Percentiles rank a stretch among this genome's conserved stretches.
Conservation (phyloP, 2,888 invertebrate genomes). For the Andrena bicolor region DNA sequence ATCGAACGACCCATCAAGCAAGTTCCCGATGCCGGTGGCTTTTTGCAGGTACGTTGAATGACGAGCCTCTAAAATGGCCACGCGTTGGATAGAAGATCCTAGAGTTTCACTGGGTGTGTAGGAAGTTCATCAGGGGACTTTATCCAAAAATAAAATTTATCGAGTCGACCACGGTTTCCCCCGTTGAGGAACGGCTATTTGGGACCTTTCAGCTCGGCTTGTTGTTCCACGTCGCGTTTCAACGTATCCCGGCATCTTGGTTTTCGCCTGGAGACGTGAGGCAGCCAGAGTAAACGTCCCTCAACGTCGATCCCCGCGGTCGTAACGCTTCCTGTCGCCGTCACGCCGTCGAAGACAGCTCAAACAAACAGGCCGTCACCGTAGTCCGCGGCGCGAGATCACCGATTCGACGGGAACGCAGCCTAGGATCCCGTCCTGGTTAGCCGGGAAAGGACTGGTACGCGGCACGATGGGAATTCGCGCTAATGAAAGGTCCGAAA, state of each 20-base stretch:
- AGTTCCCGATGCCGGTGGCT: not conserved
- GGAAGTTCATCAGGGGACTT: not conserved
- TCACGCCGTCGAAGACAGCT: constrained; percentile 75
- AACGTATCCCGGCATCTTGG: constrained; percentile 56
- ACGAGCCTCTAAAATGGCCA: too few species aligned
- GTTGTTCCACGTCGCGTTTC: constrained; percentile 60
- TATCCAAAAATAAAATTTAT: constrained; percentile 43
- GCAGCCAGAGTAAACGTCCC: constrained; percentile 63
- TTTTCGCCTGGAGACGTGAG: constrained; percentile 63
- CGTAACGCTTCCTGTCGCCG: constrained; percentile 72
- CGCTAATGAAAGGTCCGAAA: constrained; percentile 58
- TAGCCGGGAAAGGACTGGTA: too few species aligned
- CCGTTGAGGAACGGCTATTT: constrained; percentile 53
- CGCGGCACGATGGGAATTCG: not conserved
- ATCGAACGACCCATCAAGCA: constrained; percentile 42
- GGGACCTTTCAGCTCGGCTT: constrained; percentile 44
- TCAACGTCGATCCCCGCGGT: constrained; percentile 58
- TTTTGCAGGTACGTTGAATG: too few species aligned
- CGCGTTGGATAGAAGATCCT: not conserved
- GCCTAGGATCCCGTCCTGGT: not conserved
- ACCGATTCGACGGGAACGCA: not conserved
- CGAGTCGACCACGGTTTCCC: constrained; percentile 29
- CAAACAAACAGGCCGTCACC: constrained; percentile 81
- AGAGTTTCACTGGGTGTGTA: not conserved
- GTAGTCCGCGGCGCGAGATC: not conserved